Percentiles rank a stretch among this genome's conserved stretches.
Evolutionary conservation across 1,140 invertebrate genomes (phyloP).

Genomic region (Drosophila persimilis): DNA sequence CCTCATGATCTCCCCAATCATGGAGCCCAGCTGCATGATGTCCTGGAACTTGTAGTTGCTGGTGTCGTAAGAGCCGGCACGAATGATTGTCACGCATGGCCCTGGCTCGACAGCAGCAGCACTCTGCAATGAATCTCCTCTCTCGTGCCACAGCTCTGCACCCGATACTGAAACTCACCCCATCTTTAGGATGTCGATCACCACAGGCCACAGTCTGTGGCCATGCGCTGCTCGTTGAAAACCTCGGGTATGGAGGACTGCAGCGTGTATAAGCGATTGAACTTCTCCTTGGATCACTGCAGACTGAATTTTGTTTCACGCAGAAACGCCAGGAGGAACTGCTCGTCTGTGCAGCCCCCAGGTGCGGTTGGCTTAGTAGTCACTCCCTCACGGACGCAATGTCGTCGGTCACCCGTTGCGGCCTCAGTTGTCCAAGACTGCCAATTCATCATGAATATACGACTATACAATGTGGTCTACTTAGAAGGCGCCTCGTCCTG

Average conservation of each 20-base stretch:
- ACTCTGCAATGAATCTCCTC: constrained; percentile 37
- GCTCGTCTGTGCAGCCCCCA: constrained; percentile 85
- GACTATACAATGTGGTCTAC: neutral
- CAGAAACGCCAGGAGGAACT: constrained; percentile 86
- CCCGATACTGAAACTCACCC: constrained; percentile 77
- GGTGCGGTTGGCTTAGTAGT: constrained; percentile 86
- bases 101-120: constrained; percentile 68
- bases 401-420: constrained; percentile 84
- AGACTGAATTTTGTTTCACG: constrained; percentile 88
- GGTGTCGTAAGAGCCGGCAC: constrained; percentile 76
- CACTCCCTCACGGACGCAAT: constrained; percentile 85
- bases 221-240: constrained; percentile 76
- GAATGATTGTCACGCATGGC: constrained; percentile 83
- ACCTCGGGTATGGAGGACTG: constrained; percentile 85
- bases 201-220: constrained; percentile 59
- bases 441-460: no score
- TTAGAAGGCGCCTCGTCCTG: no score
- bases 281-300: constrained; percentile 86
- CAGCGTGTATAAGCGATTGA: constrained; percentile 87
- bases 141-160: no score
- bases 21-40: constrained; percentile 71
- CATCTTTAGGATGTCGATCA: constrained; percentile 83
- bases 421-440: constrained; percentile 56
- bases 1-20: constrained; percentile 82
- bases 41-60: constrained; percentile 74